A percentile compares a stretch with the other conserved stretches of the same genome.
phyloP scores from a whole-genome alignment of 2,797 vertebrate species.

The Eupleurogrammus muticus region DNA sequence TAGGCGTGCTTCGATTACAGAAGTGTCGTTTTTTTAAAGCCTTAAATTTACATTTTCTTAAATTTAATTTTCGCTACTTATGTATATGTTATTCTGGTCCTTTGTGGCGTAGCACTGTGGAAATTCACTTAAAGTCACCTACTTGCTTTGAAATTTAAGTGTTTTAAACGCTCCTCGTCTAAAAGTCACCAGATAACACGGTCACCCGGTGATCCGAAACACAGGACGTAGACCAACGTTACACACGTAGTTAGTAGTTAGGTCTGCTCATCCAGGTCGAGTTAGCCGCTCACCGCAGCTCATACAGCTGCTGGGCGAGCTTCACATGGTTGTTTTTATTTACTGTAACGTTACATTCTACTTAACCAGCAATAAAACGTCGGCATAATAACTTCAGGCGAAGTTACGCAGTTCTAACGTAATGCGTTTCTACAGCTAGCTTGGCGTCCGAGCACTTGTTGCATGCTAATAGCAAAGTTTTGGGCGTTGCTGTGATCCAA shows the following conservation, averaged over 20 bases:
- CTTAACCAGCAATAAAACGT: not conserved
- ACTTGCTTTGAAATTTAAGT: too few species aligned
- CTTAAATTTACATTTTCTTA: too few species aligned
- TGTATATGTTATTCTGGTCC: too few species aligned
- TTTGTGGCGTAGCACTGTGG: too few species aligned
- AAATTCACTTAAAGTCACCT: too few species aligned
- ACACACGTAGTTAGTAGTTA: not conserved
- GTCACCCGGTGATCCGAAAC: too few species aligned
- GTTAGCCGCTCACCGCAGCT: not conserved
- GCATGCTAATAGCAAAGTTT: constrained; percentile 74
- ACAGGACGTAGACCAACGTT: not conserved
- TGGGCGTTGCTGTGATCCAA: constrained; percentile 70
- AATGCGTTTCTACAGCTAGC: constrained; percentile 2
- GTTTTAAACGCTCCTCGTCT: too few species aligned
- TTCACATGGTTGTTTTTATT: rapidly evolving
- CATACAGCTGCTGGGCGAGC: not conserved
- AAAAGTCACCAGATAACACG: too few species aligned
- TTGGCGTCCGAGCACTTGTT: constrained; percentile 74
- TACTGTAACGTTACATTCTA: not conserved
- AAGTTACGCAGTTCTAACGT: not conserved
- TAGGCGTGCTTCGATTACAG: too few species aligned
- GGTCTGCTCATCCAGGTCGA: not conserved
- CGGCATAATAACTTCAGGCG: not conserved
- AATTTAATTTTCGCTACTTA: too few species aligned
- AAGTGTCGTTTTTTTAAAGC: too few species aligned